Conservation (phyloP, 2,888 invertebrate genomes). For the Busseola fusca region DNA sequence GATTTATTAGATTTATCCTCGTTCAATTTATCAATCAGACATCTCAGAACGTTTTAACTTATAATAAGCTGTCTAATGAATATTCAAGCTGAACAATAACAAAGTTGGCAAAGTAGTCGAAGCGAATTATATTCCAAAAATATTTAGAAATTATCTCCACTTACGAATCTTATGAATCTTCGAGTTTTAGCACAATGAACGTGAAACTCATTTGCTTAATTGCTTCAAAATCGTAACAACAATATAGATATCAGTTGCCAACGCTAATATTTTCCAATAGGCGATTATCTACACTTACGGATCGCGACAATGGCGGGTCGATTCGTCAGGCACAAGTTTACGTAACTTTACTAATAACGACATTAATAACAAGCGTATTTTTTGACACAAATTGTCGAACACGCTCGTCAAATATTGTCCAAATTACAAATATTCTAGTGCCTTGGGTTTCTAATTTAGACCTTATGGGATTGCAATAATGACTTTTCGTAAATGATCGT, state of each 20-base stretch:
- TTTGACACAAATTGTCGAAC: conserved; percentile 69
- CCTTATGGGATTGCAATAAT: conserved; percentile 59
- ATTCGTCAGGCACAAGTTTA: conserved; percentile 68
- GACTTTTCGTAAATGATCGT: conserved; percentile 37
- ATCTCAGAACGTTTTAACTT: conserved; percentile 17
- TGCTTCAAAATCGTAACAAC: conserved; percentile 62
- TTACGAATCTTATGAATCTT: conserved; percentile 54
- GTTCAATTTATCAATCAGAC: conserved; percentile 27
- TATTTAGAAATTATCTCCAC: conserved; percentile 60
- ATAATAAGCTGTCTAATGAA: conserved; percentile 39
- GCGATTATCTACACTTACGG: conserved; percentile 67
- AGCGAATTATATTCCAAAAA: conserved; percentile 53
- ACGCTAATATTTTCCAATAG: conserved; percentile 70
- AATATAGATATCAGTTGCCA: conserved; percentile 64
- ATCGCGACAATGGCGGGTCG: conserved; percentile 56
- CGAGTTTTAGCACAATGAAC: conserved; percentile 44
- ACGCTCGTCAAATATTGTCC: conserved; percentile 60
- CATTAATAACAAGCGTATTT: conserved; percentile 67
- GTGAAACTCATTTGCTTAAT: conserved; percentile 64
- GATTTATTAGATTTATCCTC: conserved; percentile 30
- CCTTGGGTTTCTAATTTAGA: conserved; percentile 50
- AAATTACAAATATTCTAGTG: conserved; percentile 45
- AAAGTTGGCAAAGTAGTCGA: conserved; percentile 53
- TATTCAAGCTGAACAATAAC: conserved; percentile 44
- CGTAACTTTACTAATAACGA: conserved; percentile 73